Conservation (phyloP, 2,113 vertebrate species). For the Mesitornis unicolor region DNA sequence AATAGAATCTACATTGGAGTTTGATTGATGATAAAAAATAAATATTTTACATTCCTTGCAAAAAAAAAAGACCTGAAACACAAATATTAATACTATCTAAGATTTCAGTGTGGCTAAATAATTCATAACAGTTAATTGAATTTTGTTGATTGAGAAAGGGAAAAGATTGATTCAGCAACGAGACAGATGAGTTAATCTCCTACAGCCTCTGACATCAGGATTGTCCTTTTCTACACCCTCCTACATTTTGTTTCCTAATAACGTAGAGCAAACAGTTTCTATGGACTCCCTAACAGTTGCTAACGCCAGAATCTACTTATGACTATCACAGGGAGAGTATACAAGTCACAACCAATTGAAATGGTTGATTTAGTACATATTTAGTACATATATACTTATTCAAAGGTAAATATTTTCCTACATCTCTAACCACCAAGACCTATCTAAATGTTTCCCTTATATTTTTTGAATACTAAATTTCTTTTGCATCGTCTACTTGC, state of each 20-base stretch:
- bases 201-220: neutral
- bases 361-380: neutral
- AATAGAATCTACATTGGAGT: neutral
- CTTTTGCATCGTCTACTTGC: neutral
- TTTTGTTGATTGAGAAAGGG: slow-evolving; percentile 4
- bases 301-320: neutral
- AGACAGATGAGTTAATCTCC: neutral
- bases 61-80: neutral
- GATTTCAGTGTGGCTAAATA: slow-evolving; percentile 3
- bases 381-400: neutral
- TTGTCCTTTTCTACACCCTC: neutral
- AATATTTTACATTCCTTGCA: neutral
- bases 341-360: neutral
- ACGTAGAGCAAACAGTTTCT: neutral
- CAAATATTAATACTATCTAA: slow-evolving; percentile 35
- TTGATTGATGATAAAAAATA: neutral
- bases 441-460: neutral
- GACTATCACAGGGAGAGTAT: neutral
- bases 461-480: neutral
- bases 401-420: neutral
- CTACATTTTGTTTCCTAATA: neutral
- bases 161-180: neutral
- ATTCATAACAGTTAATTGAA: slow-evolving; percentile 52
- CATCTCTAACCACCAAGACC: neutral
- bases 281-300: neutral